phyloP scores from a whole-genome alignment of 2,113 vertebrate species.

The Genyomyrus donnyi region DNA sequence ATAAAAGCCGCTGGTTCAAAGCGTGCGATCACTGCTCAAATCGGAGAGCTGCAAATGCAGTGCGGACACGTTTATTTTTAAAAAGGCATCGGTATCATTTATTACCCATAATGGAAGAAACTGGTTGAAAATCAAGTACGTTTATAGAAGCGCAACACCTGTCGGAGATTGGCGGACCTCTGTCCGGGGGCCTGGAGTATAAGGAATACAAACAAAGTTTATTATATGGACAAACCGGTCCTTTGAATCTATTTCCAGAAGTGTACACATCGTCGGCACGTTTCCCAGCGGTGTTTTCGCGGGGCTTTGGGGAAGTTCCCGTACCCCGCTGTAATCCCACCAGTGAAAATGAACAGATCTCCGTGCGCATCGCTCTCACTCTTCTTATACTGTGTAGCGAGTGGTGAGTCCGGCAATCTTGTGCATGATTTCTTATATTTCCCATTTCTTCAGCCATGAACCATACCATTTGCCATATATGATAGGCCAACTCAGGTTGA shows the following conservation, averaged over 20 bases:
- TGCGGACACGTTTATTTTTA: slow-evolving; percentile 1
- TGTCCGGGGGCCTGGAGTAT: slow-evolving; percentile 18
- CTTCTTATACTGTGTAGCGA: slow-evolving; percentile 38
- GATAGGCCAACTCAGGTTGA: background rate
- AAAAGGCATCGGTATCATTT: background rate
- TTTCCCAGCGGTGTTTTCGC: background rate
- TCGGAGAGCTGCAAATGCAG: slow-evolving; percentile 28
- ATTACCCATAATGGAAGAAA: background rate
- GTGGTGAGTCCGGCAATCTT: slow-evolving; percentile 46
- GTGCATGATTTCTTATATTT: background rate
- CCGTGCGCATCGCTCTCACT: slow-evolving; percentile 34
- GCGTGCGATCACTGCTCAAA: slow-evolving; percentile 31
- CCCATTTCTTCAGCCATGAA: background rate
- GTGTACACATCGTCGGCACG: background rate
- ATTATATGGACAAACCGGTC: background rate
- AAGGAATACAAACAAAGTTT: background rate
- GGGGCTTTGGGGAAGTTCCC: background rate
- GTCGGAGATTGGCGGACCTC: slow-evolving; percentile 36
- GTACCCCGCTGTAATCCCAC: background rate
- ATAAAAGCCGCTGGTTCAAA: slow-evolving; percentile 49
- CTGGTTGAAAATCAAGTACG: background rate
- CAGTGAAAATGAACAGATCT: slow-evolving; percentile 40
- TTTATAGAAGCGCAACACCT: slow-evolving; percentile 46
- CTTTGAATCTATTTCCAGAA: background rate
- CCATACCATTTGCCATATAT: background rate